A percentile compares a stretch with the other conserved stretches of the same genome.
Evolutionary conservation across 1,140 invertebrate genomes (phyloP).

Genomic region (Globodera rostochiensis): DNA sequence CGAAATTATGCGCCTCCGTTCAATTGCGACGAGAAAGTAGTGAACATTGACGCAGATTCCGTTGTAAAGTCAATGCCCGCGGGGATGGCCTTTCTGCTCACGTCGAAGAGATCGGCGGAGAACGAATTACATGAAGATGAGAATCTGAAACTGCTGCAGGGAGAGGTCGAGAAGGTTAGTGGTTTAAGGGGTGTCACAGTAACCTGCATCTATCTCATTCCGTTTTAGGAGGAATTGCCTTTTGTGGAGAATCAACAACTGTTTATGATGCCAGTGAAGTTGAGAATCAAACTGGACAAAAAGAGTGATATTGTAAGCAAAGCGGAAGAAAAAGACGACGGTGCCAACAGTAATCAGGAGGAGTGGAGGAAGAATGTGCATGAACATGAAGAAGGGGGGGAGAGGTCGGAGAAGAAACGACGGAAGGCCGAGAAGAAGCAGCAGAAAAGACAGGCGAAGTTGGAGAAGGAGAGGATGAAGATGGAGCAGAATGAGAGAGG

Average conservation of each 20-base stretch:
- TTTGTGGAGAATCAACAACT: background rate
- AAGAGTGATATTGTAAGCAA: background rate
- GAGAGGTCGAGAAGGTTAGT: background rate
- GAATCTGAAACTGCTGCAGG: background rate
- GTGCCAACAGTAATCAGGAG: background rate
- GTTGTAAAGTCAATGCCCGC: background rate
- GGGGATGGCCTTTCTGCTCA: background rate
- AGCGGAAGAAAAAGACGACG: background rate
- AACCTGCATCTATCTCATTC: too few species aligned
- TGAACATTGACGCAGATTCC: background rate
- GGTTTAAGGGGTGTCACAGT: too few species aligned
- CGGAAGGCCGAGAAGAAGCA: background rate
- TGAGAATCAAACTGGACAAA: slow-evolving; percentile 12
- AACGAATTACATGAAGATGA: background rate
- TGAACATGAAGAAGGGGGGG: background rate
- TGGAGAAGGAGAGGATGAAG: background rate
- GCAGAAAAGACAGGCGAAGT: background rate
- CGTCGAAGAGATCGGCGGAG: background rate
- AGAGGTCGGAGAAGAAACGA: slow-evolving; percentile 5
- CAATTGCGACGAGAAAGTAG: background rate
- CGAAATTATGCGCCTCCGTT: background rate
- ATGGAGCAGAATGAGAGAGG: background rate
- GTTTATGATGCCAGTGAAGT: background rate
- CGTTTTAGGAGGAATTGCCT: too few species aligned
- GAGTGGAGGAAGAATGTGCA: background rate